Percentiles rank a stretch among this genome's conserved stretches.
Conservation (phyloP, 2,888 invertebrate species). For the Crepidodera aurea region DNA sequence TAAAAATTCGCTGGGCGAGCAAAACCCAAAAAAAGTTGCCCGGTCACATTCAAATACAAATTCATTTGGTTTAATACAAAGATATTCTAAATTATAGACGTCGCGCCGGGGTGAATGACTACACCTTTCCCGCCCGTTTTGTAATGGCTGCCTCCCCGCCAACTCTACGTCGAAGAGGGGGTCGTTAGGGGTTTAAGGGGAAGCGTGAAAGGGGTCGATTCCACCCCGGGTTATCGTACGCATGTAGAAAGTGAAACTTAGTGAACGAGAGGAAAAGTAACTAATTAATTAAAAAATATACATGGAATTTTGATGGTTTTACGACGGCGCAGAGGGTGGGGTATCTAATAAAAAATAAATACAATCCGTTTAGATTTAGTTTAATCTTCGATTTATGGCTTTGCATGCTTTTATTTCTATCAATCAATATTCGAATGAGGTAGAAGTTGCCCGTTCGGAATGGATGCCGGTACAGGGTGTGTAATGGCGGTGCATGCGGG, state of each 20-base stretch:
- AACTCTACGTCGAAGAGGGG: slow-evolving; percentile 51
- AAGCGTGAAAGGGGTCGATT: slow-evolving; percentile 38
- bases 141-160: slow-evolving; percentile 54
- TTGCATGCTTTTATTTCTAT: not conserved
- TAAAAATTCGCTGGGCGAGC: not conserved
- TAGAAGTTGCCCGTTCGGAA: not conserved
- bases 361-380: not conserved
- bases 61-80: slow-evolving; percentile 42
- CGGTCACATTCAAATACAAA: slow-evolving; percentile 37
- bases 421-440: slow-evolving; percentile 3
- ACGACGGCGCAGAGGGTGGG: slow-evolving; percentile 4
- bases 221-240: slow-evolving; percentile 40
- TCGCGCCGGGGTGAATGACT: slow-evolving; percentile 45
- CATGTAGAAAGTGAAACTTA: slow-evolving; percentile 52
- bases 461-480: not conserved
- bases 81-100: slow-evolving; percentile 38
- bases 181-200: slow-evolving; percentile 51
- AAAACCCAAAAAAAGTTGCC: slow-evolving; percentile 16
- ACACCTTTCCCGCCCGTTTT: slow-evolving; percentile 52
- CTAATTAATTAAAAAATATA: slow-evolving; percentile 30
- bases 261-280: slow-evolving; percentile 53
- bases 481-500: not conserved
- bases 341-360: not conserved
- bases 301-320: not conserved
- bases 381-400: slow-evolving; percentile 1